Conservation (phyloP, 2,888 invertebrate species). For the Carcina quercana region DNA sequence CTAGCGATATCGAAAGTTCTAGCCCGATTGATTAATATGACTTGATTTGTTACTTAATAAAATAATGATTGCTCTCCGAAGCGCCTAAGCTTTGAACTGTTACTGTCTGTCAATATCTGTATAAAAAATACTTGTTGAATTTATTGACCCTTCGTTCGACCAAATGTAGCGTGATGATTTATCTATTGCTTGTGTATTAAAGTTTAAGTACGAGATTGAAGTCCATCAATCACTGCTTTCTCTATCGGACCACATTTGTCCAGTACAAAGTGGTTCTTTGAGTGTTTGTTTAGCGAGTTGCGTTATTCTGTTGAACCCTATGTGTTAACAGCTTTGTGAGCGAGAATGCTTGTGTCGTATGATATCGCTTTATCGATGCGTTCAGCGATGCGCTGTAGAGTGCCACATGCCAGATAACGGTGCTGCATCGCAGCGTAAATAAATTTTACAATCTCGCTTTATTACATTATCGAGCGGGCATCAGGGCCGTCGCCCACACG, state of each 20-base stretch:
- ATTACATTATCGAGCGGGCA: conserved; percentile 42
- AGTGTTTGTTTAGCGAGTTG: conserved; percentile 6
- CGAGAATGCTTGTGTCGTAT: conserved; percentile 24
- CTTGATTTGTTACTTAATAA: too few relatives aligned
- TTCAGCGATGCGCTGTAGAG: conserved; percentile 33
- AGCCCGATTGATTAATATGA: too few relatives aligned
- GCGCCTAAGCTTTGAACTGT: too few relatives aligned
- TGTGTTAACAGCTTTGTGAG: conserved; percentile 8
- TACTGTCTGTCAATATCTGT: too few relatives aligned
- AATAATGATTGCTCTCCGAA: too few relatives aligned
- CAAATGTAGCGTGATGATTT: conserved; percentile 31
- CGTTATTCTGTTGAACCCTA: conserved; percentile 10
- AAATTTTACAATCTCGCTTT: conserved; percentile 45
- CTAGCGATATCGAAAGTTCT: too few relatives aligned
- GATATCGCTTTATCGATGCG: conserved; percentile 49
- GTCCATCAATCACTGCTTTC: conserved; percentile 34
- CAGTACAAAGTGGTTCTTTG: conserved; percentile 5
- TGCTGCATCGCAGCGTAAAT: conserved; percentile 40
- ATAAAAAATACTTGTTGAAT: too few relatives aligned
- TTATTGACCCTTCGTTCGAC: too few relatives aligned
- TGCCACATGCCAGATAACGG: conserved; percentile 52
- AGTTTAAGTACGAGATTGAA: conserved; percentile 25
- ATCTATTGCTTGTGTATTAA: conserved; percentile 37
- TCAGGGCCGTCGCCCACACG: conserved; percentile 37
- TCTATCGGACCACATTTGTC: conserved; percentile 14